Evolutionary conservation across 2,797 vertebrate genomes (phyloP).

Genomic region (Sebastes nivosus): DNA sequence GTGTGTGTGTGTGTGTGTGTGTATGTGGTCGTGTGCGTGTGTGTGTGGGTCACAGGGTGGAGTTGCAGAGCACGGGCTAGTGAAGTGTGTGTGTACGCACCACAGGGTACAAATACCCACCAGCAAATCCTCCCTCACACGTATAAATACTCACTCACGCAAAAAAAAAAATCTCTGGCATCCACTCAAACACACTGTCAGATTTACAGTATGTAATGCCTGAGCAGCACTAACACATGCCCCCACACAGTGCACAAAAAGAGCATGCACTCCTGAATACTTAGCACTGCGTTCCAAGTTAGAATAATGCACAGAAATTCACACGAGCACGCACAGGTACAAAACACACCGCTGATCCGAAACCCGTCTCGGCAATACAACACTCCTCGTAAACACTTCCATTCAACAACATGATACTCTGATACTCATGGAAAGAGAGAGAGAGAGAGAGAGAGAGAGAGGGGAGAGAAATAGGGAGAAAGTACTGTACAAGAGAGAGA

Average conservation of each 20-base stretch:
- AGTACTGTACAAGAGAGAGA: conserved; percentile 21
- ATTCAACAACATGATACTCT: conserved; percentile 70
- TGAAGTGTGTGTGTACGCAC: conserved; percentile 43
- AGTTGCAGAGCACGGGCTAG: conserved; percentile 40
- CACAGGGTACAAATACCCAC: conserved; percentile 49
- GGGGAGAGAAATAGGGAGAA: conserved; percentile 38
- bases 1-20: conserved; percentile 15
- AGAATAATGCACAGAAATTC: conserved; percentile 34
- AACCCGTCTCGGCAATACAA: conserved; percentile 54
- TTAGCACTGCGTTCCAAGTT: conserved; percentile 6
- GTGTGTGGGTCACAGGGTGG: conserved; percentile 62
- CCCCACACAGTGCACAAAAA: conserved; percentile 39
- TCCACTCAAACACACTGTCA: conserved; percentile 44
- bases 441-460: conserved; percentile 6
- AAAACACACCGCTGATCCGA: conserved; percentile 42
- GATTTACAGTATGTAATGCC: conserved; percentile 36
- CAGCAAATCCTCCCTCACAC: conserved; percentile 54
- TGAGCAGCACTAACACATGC: conserved; percentile 24
- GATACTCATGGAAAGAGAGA: conserved; percentile 47
- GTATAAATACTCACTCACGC: conserved; percentile 37
- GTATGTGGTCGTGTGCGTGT: conserved; percentile 20
- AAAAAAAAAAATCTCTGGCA: conserved; percentile 35
- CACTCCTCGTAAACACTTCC: conserved; percentile 66
- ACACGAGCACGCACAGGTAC: conserved; percentile 35
- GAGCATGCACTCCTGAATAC: conserved; percentile 26